Conservation (phyloP, 2,888 invertebrate genomes). For the Halocaridina rubra region DNA sequence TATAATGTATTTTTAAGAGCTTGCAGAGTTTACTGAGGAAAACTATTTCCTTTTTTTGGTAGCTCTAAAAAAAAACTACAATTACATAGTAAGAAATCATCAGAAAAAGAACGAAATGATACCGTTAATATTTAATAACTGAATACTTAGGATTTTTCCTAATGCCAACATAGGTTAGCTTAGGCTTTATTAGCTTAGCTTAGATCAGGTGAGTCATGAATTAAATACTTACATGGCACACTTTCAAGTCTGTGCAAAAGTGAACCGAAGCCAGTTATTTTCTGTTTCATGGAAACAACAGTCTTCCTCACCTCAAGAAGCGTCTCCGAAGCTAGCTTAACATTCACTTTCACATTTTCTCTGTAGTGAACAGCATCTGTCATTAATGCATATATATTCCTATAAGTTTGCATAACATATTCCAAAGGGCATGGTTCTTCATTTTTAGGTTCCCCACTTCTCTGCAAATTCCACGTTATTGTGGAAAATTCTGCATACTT, state of each 20-base stretch:
- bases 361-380: not conserved
- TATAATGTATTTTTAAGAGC: too few species aligned
- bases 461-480: not conserved
- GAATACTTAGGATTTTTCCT: too few species aligned
- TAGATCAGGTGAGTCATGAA: not conserved
- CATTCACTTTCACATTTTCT: not conserved
- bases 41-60: too few species aligned
- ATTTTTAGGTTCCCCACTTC: not conserved
- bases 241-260: not conserved
- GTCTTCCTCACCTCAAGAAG: not conserved
- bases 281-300: not conserved
- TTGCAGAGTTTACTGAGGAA: too few species aligned
- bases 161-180: too few species aligned
- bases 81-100: too few species aligned
- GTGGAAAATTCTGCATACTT: not conserved
- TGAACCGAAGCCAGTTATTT: not conserved
- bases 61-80: too few species aligned
- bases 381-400: not conserved
- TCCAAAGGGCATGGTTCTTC: not conserved
- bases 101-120: too few species aligned
- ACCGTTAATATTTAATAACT: too few species aligned
- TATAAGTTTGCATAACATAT: not conserved
- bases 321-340: not conserved
- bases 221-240: not conserved
- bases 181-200: too few species aligned